Base-by-base conservation (phyloP, 2,888 invertebrate genomes). In the Elmis aenea region DNA sequence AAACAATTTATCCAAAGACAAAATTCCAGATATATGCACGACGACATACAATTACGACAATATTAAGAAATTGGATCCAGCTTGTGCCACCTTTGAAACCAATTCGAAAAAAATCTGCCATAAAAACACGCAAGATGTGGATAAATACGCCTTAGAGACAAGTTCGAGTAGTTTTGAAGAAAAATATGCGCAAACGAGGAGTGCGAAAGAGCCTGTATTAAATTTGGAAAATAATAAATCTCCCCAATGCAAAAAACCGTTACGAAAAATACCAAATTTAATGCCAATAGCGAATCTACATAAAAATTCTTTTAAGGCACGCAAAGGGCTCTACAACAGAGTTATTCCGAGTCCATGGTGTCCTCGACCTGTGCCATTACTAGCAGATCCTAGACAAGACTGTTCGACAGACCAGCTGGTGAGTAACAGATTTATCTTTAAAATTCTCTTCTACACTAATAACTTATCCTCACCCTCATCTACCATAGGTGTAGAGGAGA, bases 281-380 rank as follows among this genome's bases (percentile, higher is more conserved):
- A 46, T 66, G 41, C 66, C 67, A 0, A 55, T 55, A 26, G 57
- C 38, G 5, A 36, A 28, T 16, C 29, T 48, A 22, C 38, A 37
- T 12, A 40, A 38, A 38, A 46, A 27, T 29, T 29, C 20, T 20
- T 23, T 30, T 31, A 39, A 26, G 34, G 33, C 20, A 31, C 41
- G 61, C 50, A 62, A 54, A 36, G 63, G 65, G 12, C 67, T 73
- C 44, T 67, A 69, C 29, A 76, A 76, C 54, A 67, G 72, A 51
- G 74, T 76, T 10, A 53, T 74, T 48, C 72, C 74, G n/a, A 73
- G 69, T 54, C 78, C 78, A 6, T 78, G 78, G 78, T 67, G 66
- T 48, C 70, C 74, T 2, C 67, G 71, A 23, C 42, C 55, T 12
- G 52, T 51, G n/a, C 55, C 55, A 4, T 46, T 66, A 12, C 48